Evolutionary conservation across 2,113 vertebrate species (phyloP), one percentile per base, ranked within the genome.

Genomic region (Synchiropus splendidus): DNA sequence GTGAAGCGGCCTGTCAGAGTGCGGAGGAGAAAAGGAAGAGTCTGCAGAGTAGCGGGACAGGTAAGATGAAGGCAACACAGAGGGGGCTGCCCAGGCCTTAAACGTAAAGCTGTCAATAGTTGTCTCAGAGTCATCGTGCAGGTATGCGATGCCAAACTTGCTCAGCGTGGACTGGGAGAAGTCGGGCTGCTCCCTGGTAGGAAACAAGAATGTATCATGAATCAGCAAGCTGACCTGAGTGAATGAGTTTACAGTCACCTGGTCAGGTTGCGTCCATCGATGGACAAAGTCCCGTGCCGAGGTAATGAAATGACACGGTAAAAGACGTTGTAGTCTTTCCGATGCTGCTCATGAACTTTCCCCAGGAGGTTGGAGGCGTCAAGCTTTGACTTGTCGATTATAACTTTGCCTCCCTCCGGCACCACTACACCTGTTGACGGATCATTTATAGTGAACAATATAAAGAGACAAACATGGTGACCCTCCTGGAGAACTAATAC

Each of bases 91-190:
- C 89, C 90, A 91, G 63, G 86, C 79, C 2, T 72, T 79, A 58
- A 93, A 90, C 43, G 80, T 81, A 64, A 97, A 94, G 67, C 68
- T 80, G 76, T 97, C 92, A 1, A 48, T 67, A 5, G 71, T 77
- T 0, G 85, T 89, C 70, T 93, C 92, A 1, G 90, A 92, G 82
- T 90, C 75, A 61, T 94, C 86, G 0, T 92, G 92, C 37, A 85
- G 0, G 10, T 92, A 92, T 0, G 58, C 66, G 54, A 92, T 70
- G 65, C 89, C 89, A 53, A 85, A 81, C 59, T 82, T 85, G 71
- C 88, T 87, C n/a, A 94, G 55, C 30, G 83, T 59, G 6, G 75
- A 61, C 2, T 96, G 92, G 10, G 90, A 90, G 56, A 94, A 92
- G 49, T 83, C 76, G 21, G 83, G 77, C 6, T 88, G 86, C 49